Conservation (phyloP, 2,888 invertebrate genomes). For the Hedya salicella region DNA sequence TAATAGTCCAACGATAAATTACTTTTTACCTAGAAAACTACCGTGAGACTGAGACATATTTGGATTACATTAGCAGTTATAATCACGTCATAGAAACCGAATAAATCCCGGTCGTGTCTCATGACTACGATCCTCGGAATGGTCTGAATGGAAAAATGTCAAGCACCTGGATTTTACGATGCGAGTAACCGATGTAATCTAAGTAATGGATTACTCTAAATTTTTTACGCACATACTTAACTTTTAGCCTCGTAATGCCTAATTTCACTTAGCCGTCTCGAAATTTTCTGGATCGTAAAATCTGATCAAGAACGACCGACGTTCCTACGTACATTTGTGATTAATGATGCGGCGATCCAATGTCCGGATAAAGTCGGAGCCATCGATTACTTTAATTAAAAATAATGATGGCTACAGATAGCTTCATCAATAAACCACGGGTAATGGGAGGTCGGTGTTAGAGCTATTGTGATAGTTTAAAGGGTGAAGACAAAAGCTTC, state of each 20-base stretch:
- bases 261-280: constrained; percentile 27
- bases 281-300: constrained; percentile 29
- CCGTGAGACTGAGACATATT: no score
- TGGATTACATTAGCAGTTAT: no score
- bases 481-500: not conserved
- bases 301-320: constrained; percentile 31
- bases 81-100: no score
- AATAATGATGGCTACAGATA: constrained; percentile 56
- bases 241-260: constrained; percentile 26
- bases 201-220: no score
- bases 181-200: no score
- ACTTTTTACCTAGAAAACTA: no score
- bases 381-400: constrained; percentile 64
- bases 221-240: not conserved
- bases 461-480: constrained; percentile 21
- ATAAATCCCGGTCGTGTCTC: no score
- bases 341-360: constrained; percentile 56
- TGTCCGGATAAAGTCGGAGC: constrained; percentile 52
- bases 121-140: no score
- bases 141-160: no score
- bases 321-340: constrained; percentile 48
- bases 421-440: constrained; percentile 47
- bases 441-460: constrained; percentile 29
- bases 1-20: no score
- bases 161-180: no score